Conservation (phyloP, 2,113 vertebrate genomes). For the Spizaetus ornatus region DNA sequence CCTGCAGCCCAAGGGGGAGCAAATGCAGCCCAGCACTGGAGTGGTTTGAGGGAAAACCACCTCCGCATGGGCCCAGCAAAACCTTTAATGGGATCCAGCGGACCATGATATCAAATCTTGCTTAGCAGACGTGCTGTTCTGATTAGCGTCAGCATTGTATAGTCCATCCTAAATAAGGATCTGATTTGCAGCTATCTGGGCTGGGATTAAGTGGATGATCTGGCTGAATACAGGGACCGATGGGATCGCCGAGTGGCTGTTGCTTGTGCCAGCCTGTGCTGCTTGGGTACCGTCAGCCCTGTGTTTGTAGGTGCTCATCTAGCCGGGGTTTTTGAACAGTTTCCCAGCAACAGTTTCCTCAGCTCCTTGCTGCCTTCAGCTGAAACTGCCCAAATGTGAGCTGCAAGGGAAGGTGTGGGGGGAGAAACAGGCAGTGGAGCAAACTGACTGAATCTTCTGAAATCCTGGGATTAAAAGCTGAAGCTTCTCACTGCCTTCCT, state of each 20-base stretch:
- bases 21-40: accelerated
- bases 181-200: background rate
- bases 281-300: background rate
- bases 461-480: background rate
- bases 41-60: background rate
- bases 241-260: accelerated
- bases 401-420: background rate
- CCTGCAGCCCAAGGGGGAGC: background rate
- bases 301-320: background rate
- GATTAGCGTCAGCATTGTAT: background rate
- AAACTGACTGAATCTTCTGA: background rate
- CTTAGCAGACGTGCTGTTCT: background rate
- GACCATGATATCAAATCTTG: background rate
- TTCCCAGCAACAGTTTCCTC: slow-evolving; percentile 51
- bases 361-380: background rate
- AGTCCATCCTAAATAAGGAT: background rate
- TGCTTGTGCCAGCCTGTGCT: background rate
- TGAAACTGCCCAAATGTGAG: background rate
- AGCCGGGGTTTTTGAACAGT: background rate
- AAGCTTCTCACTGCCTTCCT: background rate
- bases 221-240: accelerated
- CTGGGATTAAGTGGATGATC: background rate
- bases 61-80: accelerated
- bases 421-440: background rate
- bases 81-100: background rate